Evolutionary conservation across 1,140 invertebrate genomes (phyloP).

Genomic region (Drosophila ficusphila): DNA sequence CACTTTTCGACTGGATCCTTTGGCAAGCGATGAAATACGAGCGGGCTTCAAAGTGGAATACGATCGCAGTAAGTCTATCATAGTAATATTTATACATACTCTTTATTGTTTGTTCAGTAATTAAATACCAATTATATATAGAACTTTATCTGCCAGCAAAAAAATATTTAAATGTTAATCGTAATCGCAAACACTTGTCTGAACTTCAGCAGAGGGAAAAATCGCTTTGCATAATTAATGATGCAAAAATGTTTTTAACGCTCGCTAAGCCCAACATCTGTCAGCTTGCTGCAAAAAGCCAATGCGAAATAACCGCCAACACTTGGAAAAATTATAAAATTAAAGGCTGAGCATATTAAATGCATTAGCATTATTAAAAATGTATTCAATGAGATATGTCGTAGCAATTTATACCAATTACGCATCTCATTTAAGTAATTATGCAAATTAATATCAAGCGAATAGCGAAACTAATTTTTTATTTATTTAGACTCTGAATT

Average conservation of each 20-base stretch:
- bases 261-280: constrained; percentile 34
- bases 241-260: constrained; percentile 24
- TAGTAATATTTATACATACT: background rate
- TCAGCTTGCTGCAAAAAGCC: constrained; percentile 6
- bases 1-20: constrained; percentile 86
- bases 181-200: background rate
- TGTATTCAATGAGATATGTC: constrained; percentile 24
- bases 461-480: constrained; percentile 11
- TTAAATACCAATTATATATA: no score
- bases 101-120: no score
- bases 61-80: constrained; percentile 85
- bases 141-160: no score
- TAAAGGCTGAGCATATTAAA: constrained; percentile 18
- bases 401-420: constrained; percentile 42
- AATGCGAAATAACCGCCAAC: constrained; percentile 21
- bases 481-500: constrained; percentile 23
- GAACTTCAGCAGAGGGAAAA: constrained; percentile 5
- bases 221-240: constrained; percentile 42
- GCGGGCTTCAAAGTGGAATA: constrained; percentile 87
- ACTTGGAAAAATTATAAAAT: constrained; percentile 18
- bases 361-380: constrained; percentile 49
- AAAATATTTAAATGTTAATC: constrained; percentile 2
- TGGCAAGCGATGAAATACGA: constrained; percentile 86
- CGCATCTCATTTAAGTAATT: constrained; percentile 50
- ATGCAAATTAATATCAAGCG: constrained; percentile 44